Evolutionary conservation across 2,888 invertebrate genomes (phyloP).

Genomic region (Thysanoteuthis rhombus): DNA sequence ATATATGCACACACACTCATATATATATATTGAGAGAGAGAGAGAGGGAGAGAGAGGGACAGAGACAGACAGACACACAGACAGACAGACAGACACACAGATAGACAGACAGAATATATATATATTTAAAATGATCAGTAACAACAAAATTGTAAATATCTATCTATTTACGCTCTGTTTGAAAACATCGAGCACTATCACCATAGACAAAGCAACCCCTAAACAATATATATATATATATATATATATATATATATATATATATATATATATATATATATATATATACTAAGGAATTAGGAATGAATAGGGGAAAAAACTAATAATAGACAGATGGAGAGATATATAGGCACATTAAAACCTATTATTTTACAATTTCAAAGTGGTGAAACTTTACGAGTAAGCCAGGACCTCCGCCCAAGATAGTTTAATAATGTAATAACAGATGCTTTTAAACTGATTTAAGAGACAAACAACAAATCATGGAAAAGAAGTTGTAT

Average conservation of each 20-base stretch:
- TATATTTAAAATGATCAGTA: too few relatives aligned
- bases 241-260: neutral
- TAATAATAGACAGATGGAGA: neutral
- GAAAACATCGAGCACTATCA: too few relatives aligned
- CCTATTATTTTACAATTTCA: neutral
- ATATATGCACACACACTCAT: neutral
- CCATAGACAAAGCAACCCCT: too few relatives aligned
- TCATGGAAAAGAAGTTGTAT: neutral
- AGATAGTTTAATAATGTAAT: neutral
- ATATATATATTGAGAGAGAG: too few relatives aligned
- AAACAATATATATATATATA: neutral
- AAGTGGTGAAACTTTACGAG: neutral
- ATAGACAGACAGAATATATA: too few relatives aligned
- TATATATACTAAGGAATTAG: too few relatives aligned
- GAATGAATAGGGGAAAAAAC: too few relatives aligned
- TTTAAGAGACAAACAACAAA: neutral
- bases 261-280: neutral
- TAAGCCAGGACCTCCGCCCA: neutral
- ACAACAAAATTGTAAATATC: too few relatives aligned
- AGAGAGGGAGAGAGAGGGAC: too few relatives aligned
- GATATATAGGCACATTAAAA: neutral
- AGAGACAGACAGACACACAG: too few relatives aligned
- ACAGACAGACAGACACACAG: too few relatives aligned
- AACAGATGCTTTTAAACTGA: neutral
- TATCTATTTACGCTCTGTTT: too few relatives aligned